Evolutionary conservation across 2,113 vertebrate species (phyloP).

Genomic region (Laticauda laticaudata): DNA sequence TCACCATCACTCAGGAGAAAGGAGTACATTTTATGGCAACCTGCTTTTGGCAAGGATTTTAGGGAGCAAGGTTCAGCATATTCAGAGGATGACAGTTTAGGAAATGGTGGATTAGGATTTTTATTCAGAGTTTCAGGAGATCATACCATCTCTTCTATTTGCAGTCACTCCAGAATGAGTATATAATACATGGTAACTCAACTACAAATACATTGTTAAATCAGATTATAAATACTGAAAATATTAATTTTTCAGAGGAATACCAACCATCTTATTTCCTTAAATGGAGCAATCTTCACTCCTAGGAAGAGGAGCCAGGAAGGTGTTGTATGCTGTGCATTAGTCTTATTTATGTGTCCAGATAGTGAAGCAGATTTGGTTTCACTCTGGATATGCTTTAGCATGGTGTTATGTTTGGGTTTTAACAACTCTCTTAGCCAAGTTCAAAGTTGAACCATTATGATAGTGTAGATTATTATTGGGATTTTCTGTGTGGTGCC

Average conservation of each 20-base stretch:
- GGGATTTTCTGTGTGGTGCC: neutral
- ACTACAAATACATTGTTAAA: neutral
- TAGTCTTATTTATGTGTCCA: neutral
- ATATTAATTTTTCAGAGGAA: neutral
- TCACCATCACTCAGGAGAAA: neutral
- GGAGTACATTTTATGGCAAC: neutral
- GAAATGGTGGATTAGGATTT: neutral
- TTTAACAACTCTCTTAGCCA: neutral
- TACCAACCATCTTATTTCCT: neutral
- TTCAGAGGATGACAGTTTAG: neutral
- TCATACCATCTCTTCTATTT: neutral
- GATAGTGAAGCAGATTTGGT: neutral
- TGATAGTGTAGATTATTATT: neutral
- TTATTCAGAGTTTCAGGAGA: neutral
- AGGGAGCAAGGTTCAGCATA: neutral
- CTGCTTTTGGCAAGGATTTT: neutral
- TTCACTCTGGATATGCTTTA: neutral
- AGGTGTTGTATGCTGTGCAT: neutral
- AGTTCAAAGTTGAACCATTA: neutral
- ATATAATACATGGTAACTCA: neutral
- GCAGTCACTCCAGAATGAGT: neutral
- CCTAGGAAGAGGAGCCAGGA: neutral
- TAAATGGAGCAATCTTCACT: neutral
- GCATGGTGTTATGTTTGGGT: neutral
- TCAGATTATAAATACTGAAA: neutral